Evolutionary conservation across 2,888 invertebrate genomes (phyloP).

Genomic region (Cataglyphis albicans): DNA sequence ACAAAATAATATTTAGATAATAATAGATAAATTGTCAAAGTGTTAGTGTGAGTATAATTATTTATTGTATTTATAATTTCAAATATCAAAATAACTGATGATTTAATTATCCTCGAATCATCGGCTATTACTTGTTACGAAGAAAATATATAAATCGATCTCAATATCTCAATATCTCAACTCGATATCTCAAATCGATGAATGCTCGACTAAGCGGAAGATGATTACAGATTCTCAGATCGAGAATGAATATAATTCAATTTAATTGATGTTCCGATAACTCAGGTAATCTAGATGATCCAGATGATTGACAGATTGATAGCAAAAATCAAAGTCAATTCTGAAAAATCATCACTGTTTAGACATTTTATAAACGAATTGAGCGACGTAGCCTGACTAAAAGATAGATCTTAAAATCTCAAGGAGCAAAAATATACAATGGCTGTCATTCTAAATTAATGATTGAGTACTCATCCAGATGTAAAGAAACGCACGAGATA

Average conservation of each 20-base stretch:
- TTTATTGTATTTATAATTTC: not conserved
- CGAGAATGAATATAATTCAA: not conserved
- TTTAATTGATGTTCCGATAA: not conserved
- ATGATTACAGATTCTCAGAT: not conserved
- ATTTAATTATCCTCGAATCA: not conserved
- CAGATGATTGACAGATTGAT: not conserved
- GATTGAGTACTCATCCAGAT: not conserved
- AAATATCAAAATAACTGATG: not conserved
- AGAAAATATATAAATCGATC: not conserved
- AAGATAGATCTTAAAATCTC: not conserved
- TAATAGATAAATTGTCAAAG: not conserved
- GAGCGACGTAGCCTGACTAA: not conserved
- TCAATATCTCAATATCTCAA: too few species aligned
- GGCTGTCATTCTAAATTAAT: not conserved
- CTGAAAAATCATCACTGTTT: not conserved
- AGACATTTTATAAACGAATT: not conserved
- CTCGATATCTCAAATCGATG: not conserved
- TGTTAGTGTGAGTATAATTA: not conserved
- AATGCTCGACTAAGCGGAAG: constrained; percentile 1
- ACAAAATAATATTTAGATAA: not conserved
- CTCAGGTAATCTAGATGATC: not conserved
- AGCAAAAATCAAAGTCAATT: not conserved
- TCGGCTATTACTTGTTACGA: not conserved
- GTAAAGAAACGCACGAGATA: not conserved
- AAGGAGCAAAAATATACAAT: not conserved